Conservation (phyloP, 2,797 vertebrate genomes). For the Lepus townsendii region DNA sequence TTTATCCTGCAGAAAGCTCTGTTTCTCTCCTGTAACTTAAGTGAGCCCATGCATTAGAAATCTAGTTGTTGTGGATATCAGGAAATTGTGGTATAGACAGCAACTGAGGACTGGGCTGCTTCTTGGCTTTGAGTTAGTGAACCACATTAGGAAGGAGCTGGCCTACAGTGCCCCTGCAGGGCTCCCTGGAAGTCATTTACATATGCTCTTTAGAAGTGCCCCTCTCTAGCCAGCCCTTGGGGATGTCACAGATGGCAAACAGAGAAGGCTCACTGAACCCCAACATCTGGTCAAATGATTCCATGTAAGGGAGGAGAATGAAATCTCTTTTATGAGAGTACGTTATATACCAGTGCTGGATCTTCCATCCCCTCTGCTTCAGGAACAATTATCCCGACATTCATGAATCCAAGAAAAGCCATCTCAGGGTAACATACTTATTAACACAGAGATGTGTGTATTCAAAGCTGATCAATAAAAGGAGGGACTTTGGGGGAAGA, state of each 20-base stretch:
- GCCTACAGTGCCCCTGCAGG: not conserved
- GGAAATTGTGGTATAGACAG: not conserved
- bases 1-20: not conserved
- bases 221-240: slow-evolving; percentile 58
- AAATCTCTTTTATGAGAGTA: slow-evolving; percentile 6
- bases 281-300: slow-evolving; percentile 71
- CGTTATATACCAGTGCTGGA: not conserved
- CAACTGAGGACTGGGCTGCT: not conserved
- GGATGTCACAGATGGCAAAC: slow-evolving; percentile 77
- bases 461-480: not conserved
- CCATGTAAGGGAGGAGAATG: not conserved
- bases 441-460: slow-evolving; percentile 52
- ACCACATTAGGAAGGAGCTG: slow-evolving; percentile 39
- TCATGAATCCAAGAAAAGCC: slow-evolving; percentile 48
- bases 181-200: slow-evolving; percentile 61
- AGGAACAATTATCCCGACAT: slow-evolving; percentile 41
- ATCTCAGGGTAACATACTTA: not conserved
- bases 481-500: not conserved
- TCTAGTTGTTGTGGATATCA: not conserved
- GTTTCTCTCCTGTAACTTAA: not conserved
- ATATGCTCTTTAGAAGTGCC: slow-evolving; percentile 69
- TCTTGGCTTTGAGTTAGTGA: slow-evolving; percentile 15
- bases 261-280: slow-evolving; percentile 65
- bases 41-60: not conserved
- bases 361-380: not conserved